These are phyloP conservation scores for Hemibagrus guttatus DNA, from an alignment of 2,797 vertebrate species.

Conservation along the genomic window DNA sequence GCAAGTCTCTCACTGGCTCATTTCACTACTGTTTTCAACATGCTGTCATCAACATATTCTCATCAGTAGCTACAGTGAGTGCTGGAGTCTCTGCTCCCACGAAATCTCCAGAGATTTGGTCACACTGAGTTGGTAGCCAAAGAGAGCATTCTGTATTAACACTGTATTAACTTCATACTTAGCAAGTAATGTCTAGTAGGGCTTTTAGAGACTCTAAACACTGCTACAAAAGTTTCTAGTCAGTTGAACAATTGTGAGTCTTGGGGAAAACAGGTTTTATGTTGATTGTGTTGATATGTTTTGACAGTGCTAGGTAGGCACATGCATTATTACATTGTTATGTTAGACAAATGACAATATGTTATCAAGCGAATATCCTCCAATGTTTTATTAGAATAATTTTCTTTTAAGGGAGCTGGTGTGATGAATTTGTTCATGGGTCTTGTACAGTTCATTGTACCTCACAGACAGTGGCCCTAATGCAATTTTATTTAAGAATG, in stretches of 20 bases:
- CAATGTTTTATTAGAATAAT: not conserved
- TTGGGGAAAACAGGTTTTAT: not conserved
- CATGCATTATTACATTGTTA: no score
- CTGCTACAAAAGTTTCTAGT: not conserved
- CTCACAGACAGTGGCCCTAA: not conserved
- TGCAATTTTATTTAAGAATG: not conserved
- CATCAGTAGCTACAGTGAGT: not conserved
- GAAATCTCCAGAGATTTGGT: not conserved
- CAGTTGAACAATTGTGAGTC: not conserved
- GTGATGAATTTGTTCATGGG: not conserved
- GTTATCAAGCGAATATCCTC: not conserved
- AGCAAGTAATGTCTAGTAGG: not conserved
- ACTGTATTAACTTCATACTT: not conserved
- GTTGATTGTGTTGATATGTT: not conserved
- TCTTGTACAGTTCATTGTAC: not conserved
- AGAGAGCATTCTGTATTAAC: not conserved
- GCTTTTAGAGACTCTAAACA: not conserved
- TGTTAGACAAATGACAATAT: not conserved
- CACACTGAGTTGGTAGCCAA: not conserved
- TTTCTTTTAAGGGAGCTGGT: not conserved
- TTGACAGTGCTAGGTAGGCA: not conserved
- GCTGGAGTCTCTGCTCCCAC: not conserved
- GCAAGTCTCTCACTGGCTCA: not conserved
- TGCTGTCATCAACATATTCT: not conserved
- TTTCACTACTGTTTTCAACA: not conserved